These are phyloP conservation scores for Sparus aurata DNA, from an alignment of 2,797 vertebrate species.

Conservation along the genomic window DNA sequence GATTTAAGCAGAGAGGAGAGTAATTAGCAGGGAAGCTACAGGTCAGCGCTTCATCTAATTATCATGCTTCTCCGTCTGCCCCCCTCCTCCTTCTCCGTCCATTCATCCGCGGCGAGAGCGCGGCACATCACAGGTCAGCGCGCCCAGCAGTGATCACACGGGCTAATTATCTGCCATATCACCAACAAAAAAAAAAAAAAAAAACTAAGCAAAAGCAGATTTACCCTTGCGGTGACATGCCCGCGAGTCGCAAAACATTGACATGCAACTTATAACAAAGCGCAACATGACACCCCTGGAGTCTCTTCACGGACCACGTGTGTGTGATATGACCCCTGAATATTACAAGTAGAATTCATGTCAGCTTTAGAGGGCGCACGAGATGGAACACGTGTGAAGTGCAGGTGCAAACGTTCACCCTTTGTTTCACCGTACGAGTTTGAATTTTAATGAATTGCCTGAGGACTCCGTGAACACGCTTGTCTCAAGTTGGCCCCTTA, in stretches of 20 bases:
- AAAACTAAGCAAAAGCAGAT: not conserved
- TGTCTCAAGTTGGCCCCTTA: not conserved
- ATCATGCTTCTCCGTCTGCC: constrained; percentile 21
- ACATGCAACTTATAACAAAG: not conserved
- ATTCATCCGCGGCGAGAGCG: constrained; percentile 34
- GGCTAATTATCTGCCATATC: constrained; percentile 45
- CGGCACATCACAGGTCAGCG: constrained; percentile 43
- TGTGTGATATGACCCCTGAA: not conserved
- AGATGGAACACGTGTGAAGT: not conserved
- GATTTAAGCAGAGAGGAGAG: constrained; percentile 34
- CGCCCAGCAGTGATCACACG: constrained; percentile 33
- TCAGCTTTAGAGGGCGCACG: constrained; percentile 4
- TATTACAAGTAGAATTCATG: not conserved
- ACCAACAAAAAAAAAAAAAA: not conserved
- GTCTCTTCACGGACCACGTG: not conserved
- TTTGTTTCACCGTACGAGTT: not conserved
- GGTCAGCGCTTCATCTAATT: constrained; percentile 63
- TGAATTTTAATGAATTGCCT: constrained; percentile 1
- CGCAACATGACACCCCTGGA: not conserved
- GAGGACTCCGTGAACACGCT: not conserved
- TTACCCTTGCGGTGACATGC: not conserved
- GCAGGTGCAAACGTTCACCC: constrained; percentile 2
- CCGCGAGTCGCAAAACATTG: not conserved
- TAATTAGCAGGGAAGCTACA: constrained; percentile 49
- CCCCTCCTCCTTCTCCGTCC: constrained; percentile 4